phyloP scores from a whole-genome alignment of 2,797 vertebrate genomes.

The Hipposideros larvatus region DNA sequence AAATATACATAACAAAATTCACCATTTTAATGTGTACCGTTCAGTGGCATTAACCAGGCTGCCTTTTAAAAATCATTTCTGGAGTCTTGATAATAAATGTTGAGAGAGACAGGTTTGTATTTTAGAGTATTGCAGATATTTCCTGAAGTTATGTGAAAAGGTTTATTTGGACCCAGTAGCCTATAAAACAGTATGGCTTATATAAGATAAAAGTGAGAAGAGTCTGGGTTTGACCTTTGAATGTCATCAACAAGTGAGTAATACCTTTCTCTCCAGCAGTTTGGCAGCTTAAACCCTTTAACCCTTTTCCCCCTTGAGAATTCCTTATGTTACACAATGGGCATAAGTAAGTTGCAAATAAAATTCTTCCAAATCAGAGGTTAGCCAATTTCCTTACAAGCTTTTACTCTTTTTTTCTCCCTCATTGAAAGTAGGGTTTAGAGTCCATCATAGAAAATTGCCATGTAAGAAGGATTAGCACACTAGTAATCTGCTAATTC shows the following conservation, averaged over 20 bases:
- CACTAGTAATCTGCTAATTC: constrained; percentile 9
- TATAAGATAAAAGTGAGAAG: constrained; percentile 27
- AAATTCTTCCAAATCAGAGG: not conserved
- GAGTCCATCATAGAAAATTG: constrained; percentile 13
- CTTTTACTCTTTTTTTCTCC: not conserved
- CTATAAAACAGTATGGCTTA: not conserved
- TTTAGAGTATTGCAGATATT: not conserved
- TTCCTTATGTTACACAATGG: not conserved
- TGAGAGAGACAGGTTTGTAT: not conserved
- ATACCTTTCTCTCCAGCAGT: constrained; percentile 3
- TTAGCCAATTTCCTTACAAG: not conserved
- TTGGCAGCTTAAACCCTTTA: not conserved
- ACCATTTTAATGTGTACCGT: not conserved
- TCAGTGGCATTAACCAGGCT: not conserved
- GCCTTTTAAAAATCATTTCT: constrained; percentile 32
- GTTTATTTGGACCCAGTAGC: not conserved
- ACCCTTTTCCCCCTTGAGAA: not conserved
- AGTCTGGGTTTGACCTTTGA: not conserved
- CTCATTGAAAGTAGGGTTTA: constrained; percentile 15
- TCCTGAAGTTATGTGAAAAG: not conserved
- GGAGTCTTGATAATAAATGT: not conserved
- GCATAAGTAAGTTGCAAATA: not conserved
- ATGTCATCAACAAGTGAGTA: not conserved
- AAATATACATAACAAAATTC: not conserved
- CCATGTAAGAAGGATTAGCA: not conserved